Evolutionary conservation across 1,140 invertebrate genomes (phyloP), one percentile per base, ranked within the genome.

Genomic region (Himalopsyche phryganea): DNA sequence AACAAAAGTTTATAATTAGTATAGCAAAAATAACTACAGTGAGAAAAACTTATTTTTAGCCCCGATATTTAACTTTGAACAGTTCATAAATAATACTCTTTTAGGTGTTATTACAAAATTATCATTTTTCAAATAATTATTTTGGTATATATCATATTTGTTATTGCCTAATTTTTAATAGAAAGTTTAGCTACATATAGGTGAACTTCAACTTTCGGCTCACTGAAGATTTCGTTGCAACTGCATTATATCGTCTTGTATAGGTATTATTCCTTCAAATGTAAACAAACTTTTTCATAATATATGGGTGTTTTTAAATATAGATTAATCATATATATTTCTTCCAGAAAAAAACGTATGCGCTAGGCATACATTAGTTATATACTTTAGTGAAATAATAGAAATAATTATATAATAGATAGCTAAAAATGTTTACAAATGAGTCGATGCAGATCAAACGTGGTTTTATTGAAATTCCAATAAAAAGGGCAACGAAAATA

Each of bases 121-220:
- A 28, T 28, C 9, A 28, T 28, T 28, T 28, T 13, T 42, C 19
- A 40, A 41, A 23, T 13, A 57, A 50, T 50, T 45, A n/a, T n/a
- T 44, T 56, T 15, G 45, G 44, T 40, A 44, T 50, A 57, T 3
- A 28, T 33, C 44, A 48, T 23, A 48, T n/a, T 18, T 44, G 23
- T 28, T 28, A 33, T 38, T 56, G 53, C 53, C 53, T 50, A 50
- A 57, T 57, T 63, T 63, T 63, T 49, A 63, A 41, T 63, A 63
- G 61, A 54, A 53, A 18, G 20, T 50, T 17, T 33, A 56, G 59
- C 50, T 63, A 63, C 56, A 56, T 63, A 52, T 63, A 63, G 61
- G 61, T 57, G 61, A 63, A 51, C 61, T 56, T 50, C 61, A 60
- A 58, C 57, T 56, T 59, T 59, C 50, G 61, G 56, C 52, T 63